Conservation (phyloP, 2,113 vertebrate species). For the Otus sunia region DNA sequence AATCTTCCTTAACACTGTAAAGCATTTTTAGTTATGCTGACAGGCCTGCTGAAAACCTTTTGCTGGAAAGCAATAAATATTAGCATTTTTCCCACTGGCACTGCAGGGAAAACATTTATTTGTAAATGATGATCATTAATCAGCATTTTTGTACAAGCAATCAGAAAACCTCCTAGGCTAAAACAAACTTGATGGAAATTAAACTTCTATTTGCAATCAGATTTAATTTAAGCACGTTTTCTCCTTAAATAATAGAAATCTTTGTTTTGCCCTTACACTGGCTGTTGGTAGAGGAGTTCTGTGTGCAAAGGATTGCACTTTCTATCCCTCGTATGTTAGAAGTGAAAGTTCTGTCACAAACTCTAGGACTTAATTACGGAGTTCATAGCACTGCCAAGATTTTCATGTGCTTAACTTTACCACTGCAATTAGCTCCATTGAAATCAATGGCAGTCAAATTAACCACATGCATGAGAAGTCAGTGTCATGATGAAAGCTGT, state of each 20-base stretch:
- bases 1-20: constrained; percentile 61
- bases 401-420: not conserved
- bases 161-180: constrained; percentile 28
- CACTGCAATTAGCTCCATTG: not conserved
- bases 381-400: not conserved
- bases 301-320: not conserved
- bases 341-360: not conserved
- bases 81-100: constrained; percentile 43
- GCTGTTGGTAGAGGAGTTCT: not conserved
- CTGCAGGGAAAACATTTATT: constrained; percentile 58
- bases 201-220: constrained; percentile 7
- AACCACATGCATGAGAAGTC: not conserved
- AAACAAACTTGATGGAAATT: not conserved
- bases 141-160: constrained; percentile 45
- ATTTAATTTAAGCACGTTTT: not conserved
- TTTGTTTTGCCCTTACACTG: not conserved
- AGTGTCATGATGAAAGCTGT: not conserved
- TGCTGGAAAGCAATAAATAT: constrained; percentile 63
- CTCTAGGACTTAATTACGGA: not conserved
- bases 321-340: not conserved
- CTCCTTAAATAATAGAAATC: not conserved
- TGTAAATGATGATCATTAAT: constrained; percentile 62
- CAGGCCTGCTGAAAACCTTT: constrained; percentile 57
- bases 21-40: constrained; percentile 61
- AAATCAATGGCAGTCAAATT: not conserved